Percentiles rank a stretch among this genome's conserved stretches.
These are phyloP conservation scores for Perccottus glenii DNA, from an alignment of 2,113 vertebrate species.

Conservation along the genomic window DNA sequence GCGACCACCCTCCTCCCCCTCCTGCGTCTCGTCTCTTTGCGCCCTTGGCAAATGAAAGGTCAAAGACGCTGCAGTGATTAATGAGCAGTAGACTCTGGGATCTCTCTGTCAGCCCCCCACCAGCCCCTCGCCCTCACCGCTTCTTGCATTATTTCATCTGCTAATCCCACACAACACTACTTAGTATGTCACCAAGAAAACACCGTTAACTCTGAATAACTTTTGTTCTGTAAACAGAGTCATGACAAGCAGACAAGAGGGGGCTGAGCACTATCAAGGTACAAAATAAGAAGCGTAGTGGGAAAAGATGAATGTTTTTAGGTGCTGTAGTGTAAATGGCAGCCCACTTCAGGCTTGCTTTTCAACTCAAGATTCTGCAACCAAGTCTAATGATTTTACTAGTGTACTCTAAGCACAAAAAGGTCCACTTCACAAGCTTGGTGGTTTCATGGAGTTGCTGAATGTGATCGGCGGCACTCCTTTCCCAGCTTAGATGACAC, in stretches of 20 bases:
- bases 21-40: constrained; percentile 61
- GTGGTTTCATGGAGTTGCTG: constrained; percentile 57
- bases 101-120: constrained; percentile 79
- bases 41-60: constrained; percentile 88
- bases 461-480: constrained; percentile 59
- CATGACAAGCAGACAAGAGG: constrained; percentile 6
- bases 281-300: constrained; percentile 1
- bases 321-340: constrained; percentile 61
- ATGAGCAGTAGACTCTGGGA: constrained; percentile 83
- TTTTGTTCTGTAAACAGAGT: constrained; percentile 11
- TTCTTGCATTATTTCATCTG: constrained; percentile 79
- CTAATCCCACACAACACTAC: constrained; percentile 77
- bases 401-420: constrained; percentile 58
- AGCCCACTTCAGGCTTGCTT: constrained; percentile 51
- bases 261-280: not conserved
- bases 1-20: constrained; percentile 67
- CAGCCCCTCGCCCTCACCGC: constrained; percentile 38
- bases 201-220: constrained; percentile 27
- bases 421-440: constrained; percentile 54
- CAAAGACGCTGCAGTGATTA: constrained; percentile 86
- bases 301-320: constrained; percentile 29
- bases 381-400: constrained; percentile 66
- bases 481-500: constrained; percentile 86
- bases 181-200: constrained; percentile 60
- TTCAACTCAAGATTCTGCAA: constrained; percentile 68